These are phyloP conservation scores for Chrysolophus pictus DNA, from an alignment of 2,797 vertebrate species.

Conservation along the genomic window DNA sequence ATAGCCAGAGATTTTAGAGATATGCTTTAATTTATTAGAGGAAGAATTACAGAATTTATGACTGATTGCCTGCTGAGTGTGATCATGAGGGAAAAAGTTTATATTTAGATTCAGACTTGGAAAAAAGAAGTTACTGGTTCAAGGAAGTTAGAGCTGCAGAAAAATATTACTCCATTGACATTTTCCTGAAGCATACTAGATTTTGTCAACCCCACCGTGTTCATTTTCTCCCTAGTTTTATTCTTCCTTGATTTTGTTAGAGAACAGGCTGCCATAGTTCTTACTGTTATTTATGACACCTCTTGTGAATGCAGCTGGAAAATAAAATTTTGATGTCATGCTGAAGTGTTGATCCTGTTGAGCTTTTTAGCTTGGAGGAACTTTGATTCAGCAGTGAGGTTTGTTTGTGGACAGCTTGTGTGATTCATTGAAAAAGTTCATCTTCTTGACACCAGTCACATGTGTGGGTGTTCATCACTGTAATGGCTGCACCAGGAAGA, in stretches of 20 bases:
- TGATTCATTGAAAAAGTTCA: neutral
- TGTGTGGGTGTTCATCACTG: neutral
- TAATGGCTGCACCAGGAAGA: neutral
- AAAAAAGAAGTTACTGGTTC: neutral
- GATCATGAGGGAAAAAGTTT: neutral
- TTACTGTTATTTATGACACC: neutral
- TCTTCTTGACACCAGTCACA: neutral
- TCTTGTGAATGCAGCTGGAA: neutral
- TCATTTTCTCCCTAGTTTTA: neutral
- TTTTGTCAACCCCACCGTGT: neutral
- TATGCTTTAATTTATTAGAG: neutral
- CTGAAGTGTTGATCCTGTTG: neutral
- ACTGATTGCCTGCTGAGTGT: neutral
- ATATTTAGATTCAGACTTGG: constrained; percentile 25
- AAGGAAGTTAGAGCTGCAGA: constrained; percentile 16
- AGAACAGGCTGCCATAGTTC: neutral
- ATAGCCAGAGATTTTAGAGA: constrained; percentile 1
- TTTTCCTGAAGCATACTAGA: neutral
- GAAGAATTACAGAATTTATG: constrained; percentile 4
- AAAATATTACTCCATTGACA: neutral
- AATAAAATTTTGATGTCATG: neutral
- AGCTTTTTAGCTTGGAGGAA: neutral
- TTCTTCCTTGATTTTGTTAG: neutral
- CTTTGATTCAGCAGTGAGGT: neutral
- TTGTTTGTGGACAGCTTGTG: neutral